Conservation (phyloP, 2,113 vertebrate genomes). For the Neogobius melanostomus region DNA sequence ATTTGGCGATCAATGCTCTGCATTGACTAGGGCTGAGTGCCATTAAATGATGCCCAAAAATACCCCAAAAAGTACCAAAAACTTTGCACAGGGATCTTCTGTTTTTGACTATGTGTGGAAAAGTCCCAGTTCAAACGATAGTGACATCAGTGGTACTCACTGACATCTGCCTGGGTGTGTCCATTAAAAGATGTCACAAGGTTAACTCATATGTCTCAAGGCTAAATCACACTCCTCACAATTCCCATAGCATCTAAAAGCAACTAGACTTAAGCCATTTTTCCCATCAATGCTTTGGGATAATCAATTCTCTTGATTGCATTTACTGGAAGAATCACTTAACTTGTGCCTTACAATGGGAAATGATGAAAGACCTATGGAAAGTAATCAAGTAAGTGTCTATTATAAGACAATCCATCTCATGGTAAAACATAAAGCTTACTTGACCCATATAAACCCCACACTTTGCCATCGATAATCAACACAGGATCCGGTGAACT, state of each 20-base stretch:
- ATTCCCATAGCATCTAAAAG: constrained; percentile 58
- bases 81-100: background rate
- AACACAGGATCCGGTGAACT: too few species aligned
- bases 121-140: background rate
- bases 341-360: constrained; percentile 27
- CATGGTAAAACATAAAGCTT: background rate
- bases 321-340: constrained; percentile 59
- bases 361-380: constrained; percentile 33
- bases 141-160: background rate
- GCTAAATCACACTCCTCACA: constrained; percentile 45
- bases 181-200: background rate
- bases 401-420: background rate
- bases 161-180: background rate
- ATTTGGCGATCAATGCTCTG: constrained; percentile 44
- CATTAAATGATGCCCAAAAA: too few species aligned
- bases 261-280: constrained; percentile 51
- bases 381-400: constrained; percentile 1
- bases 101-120: too few species aligned
- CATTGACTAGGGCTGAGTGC: too few species aligned
- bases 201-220: constrained; percentile 37
- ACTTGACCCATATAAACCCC: background rate
- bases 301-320: constrained; percentile 70
- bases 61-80: too few species aligned
- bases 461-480: background rate
- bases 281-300: constrained; percentile 32